Base-by-base conservation (phyloP, 2,797 vertebrate genomes). In the Pteropus rufus region DNA sequence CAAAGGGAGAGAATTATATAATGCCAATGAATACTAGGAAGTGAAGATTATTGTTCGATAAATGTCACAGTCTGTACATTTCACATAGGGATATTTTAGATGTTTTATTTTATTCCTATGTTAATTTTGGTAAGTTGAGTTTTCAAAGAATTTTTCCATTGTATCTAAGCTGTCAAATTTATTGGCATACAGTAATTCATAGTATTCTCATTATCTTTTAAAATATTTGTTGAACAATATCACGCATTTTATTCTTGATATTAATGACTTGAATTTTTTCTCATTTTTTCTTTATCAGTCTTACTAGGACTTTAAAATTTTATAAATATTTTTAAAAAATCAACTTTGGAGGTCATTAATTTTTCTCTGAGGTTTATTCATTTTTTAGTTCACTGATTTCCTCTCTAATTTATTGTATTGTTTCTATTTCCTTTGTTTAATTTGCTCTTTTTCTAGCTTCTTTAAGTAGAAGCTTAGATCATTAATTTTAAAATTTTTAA, bases 311-410 rank as follows among this genome's bases (percentile, higher is more conserved):
- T 79, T n/a, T 52, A 77, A 62, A 84, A 73, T 49, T 80, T 89
- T 49, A 64, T 64, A 58, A 93, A 82, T 91, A 23, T 80, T 77
- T 92, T 49, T 4, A 72, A 81, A 56, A 36, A 80, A 75, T 15
- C 14, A 29, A 14, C 16, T 60, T 91, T 81, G 49, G 12, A 90
- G n/a, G 95, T 92, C 6, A 18, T 80, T 89, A 7, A 72, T 87
- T 92, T 94, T 49, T 73, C 7, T 65, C 31, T 62, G 24, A 79
- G n/a, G 44, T 72, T 93, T 84, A 41, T 21, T 7, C 8, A 73
- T 64, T 94, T 96, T 94, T 36, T 72, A 26, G 14, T 92, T 86
- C n/a, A 52, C 15, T 73, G 31, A 44, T 95, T 89, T n/a, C 44
- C 54, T 79, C 24, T 56, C 10, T 82, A 64, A 34, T 14, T 86